These are phyloP conservation scores for Atta colombica DNA, from an alignment of 1,140 invertebrate genomes.

Conservation along the genomic window DNA sequence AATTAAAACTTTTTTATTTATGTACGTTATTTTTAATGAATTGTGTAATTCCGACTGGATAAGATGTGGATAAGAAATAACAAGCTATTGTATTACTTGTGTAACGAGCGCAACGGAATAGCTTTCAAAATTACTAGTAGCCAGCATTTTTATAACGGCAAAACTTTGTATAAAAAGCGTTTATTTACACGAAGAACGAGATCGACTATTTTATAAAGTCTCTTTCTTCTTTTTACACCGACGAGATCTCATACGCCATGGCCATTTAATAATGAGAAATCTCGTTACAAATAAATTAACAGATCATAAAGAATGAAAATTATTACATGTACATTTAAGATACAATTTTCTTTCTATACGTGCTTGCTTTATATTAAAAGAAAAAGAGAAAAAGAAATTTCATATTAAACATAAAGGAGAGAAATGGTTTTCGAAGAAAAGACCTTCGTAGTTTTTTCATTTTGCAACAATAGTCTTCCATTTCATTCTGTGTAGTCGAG, in stretches of 20 bases:
- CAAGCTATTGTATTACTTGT: neutral
- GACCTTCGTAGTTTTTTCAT: neutral
- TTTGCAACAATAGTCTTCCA: neutral
- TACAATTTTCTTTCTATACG: neutral
- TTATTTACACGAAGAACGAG: constrained; percentile 8
- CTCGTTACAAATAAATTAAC: constrained; percentile 29
- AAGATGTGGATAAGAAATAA: constrained; percentile 1
- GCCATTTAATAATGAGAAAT: constrained; percentile 31
- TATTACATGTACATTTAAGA: neutral
- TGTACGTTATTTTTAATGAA: neutral
- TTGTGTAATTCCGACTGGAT: neutral
- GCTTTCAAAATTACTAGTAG: constrained; percentile 15
- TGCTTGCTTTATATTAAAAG: neutral
- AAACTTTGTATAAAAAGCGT: constrained; percentile 17
- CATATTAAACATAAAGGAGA: neutral
- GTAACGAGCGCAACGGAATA: constrained; percentile 3
- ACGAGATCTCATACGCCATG: constrained; percentile 8
- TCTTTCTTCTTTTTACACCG: neutral
- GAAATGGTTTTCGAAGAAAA: neutral
- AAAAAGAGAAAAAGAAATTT: neutral
- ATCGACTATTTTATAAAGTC: constrained; percentile 39
- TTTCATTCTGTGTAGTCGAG: neutral
- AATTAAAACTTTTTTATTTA: neutral
- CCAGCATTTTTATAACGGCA: constrained; percentile 18
- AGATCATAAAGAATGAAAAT: constrained; percentile 18